Evolutionary conservation across 2,797 vertebrate species (phyloP).

Genomic region (Sebastolobus alascanus): DNA sequence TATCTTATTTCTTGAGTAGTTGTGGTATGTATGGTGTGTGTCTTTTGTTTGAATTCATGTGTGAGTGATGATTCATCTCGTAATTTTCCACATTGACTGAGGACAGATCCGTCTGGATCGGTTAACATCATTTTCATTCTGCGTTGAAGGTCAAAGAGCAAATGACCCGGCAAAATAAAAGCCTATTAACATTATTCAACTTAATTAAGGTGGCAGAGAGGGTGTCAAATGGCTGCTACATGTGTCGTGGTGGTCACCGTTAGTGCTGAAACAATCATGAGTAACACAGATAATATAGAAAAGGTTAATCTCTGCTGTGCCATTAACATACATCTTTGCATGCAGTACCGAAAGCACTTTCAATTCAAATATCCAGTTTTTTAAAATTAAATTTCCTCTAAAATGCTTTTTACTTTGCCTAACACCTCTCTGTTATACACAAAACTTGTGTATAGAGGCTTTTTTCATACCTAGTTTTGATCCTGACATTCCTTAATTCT

Average conservation of each 20-base stretch:
- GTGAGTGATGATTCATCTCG: slow-evolving; percentile 40
- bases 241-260: neutral
- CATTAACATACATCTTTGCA: neutral
- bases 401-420: neutral
- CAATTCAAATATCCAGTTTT: neutral
- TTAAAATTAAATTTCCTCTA: neutral
- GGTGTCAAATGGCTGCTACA: slow-evolving; percentile 4
- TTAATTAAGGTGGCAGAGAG: slow-evolving; percentile 36
- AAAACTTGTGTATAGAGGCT: neutral
- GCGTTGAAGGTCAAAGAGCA: slow-evolving; percentile 40
- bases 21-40: neutral
- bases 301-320: neutral
- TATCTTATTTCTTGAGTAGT: neutral
- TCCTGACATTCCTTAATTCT: neutral
- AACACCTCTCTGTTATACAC: neutral
- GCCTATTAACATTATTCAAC: slow-evolving; percentile 32
- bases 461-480: neutral
- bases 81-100: neutral
- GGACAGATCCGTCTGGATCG: neutral
- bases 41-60: slow-evolving; percentile 19
- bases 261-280: neutral
- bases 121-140: slow-evolving; percentile 1
- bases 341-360: neutral
- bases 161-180: slow-evolving; percentile 23
- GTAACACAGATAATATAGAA: neutral